These are phyloP conservation scores for Zaprionus tsacasi DNA, from an alignment of 1,140 invertebrate genomes.

Conservation along the genomic window DNA sequence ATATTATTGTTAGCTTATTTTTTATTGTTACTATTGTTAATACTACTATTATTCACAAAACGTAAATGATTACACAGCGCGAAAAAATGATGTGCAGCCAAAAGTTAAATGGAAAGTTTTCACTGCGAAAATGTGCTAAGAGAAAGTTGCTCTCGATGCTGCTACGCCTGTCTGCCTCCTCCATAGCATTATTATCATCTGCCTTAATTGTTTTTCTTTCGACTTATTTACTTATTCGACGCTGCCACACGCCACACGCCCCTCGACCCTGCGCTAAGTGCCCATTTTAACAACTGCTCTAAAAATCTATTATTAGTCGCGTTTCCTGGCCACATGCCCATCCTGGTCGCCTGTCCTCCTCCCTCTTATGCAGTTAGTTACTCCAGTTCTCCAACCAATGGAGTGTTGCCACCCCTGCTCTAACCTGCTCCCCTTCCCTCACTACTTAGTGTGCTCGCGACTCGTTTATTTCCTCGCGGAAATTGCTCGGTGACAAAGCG, in stretches of 20 bases:
- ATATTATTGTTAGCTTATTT: neutral
- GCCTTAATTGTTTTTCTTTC: conserved; percentile 79
- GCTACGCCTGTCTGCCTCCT: conserved; percentile 50
- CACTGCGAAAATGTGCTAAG: conserved; percentile 76
- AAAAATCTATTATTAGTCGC: conserved; percentile 74
- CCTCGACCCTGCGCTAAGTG: conserved; percentile 29
- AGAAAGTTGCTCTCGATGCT: conserved; percentile 61
- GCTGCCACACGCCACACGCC: neutral
- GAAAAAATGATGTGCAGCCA: conserved; percentile 25
- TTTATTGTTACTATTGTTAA: neutral
- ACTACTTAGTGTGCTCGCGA: conserved; percentile 4
- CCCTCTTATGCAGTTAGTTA: neutral
- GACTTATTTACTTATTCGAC: conserved; percentile 64
- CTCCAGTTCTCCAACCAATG: neutral
- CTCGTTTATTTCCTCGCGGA: conserved; percentile 73
- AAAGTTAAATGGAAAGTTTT: conserved; percentile 82
- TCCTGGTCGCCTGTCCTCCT: neutral
- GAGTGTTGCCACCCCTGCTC: no score
- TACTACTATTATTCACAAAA: neutral
- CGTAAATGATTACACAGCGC: conserved; percentile 59
- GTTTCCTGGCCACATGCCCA: conserved; percentile 19
- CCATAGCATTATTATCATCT: conserved; percentile 77
- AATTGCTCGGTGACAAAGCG: conserved; percentile 76
- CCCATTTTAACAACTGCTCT: conserved; percentile 68
- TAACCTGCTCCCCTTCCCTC: neutral